Base-by-base conservation (phyloP, 1,140 invertebrate species). In the Mamestra configurata region DNA sequence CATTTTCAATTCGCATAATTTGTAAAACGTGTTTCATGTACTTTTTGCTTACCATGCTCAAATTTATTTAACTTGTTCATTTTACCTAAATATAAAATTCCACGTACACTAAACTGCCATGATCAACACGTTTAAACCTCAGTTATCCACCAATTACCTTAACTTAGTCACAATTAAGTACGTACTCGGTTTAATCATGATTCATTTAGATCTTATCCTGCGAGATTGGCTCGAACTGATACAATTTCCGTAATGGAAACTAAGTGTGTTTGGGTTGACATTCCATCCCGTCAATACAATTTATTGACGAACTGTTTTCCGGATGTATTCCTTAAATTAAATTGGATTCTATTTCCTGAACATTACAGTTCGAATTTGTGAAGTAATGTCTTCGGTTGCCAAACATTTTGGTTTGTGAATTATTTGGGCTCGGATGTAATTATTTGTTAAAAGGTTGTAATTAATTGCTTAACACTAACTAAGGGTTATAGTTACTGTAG, bases 201-300 rank as follows among this genome's bases (percentile, higher is more conserved):
- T 66, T 61, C 40, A 66, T n/a, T 40, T 40, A 40, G 35, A 66
- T 13, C 61, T 31, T 18, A 5, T n/a, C 3, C 61, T 66, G 8
- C n/a, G 59, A 66, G 40, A 70, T 70, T 24, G 43, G 40, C 27
- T 46, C 7, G 13, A 43, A 70, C 43, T 70, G 40, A 49, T 70
- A 49, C 66, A 43, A 70, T 70, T 70, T 70, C 40, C 20, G 40
- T 70, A 70, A 70, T 70, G 37, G 40, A 70, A 70, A 70, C 59
- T 61, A 61, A 61, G 37, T 49, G 15, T 40, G 40, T 46, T 70
- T 46, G 20, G 66, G 11, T 49, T 49, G 66, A 70, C 22, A n/a
- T 70, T 70, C 22, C 40, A 10, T 70, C 66, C 43, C 40, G 20
- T 70, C 66, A 68, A 46, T 27, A 70, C 66, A 49, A 49, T 70